These are phyloP conservation scores for Andinoacara biseriatus DNA, from an alignment of 2,113 vertebrate genomes.

Conservation along the genomic window DNA sequence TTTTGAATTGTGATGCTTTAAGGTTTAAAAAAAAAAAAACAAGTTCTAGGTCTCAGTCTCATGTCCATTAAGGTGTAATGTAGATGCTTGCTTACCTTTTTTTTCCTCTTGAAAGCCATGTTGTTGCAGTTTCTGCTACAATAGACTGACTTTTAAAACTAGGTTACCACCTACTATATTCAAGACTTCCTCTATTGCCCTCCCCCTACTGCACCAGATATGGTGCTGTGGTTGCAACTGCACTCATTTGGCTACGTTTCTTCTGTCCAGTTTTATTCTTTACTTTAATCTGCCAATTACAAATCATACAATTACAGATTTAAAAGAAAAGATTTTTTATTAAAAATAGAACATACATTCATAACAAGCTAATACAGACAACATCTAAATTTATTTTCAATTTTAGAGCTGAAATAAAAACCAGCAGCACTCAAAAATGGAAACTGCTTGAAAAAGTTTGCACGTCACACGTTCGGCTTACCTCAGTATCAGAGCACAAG, in stretches of 20 bases:
- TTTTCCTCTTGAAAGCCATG: conserved; percentile 60
- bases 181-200: neutral
- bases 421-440: conserved; percentile 48
- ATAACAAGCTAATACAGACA: conserved; percentile 26
- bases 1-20: neutral
- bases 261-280: neutral
- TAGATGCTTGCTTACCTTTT: conserved; percentile 54
- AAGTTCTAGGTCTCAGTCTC: too few relatives aligned
- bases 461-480: neutral
- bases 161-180: neutral
- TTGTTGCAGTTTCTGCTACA: neutral
- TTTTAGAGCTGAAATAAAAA: conserved; percentile 54
- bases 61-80: accelerated
- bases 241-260: accelerated
- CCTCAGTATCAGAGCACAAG: neutral
- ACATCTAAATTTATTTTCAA: neutral
- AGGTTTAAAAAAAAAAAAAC: neutral
- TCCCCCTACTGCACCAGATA: too few relatives aligned
- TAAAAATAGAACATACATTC: conserved; percentile 58
- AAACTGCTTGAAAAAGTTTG: conserved; percentile 4
- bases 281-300: neutral
- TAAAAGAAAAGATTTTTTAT: conserved; percentile 55
- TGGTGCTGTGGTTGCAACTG: neutral
- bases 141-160: neutral
- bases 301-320: neutral